Evolutionary conservation across 2,888 invertebrate species (phyloP).

Genomic region (Anarsia innoxiella): DNA sequence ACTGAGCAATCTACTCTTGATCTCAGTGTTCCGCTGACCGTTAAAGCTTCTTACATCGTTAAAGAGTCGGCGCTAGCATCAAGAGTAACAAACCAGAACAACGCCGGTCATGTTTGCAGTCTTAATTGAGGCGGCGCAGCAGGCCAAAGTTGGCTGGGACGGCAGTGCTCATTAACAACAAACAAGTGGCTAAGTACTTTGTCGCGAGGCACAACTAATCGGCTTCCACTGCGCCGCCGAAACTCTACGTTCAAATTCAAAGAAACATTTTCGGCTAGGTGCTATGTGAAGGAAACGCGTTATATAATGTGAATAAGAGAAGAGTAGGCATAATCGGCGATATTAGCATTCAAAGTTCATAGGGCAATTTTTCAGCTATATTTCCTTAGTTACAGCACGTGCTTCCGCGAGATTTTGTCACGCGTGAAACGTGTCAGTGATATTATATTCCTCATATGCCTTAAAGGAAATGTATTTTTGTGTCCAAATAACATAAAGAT

Average conservation of each 20-base stretch:
- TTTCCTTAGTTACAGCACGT: constrained; percentile 8
- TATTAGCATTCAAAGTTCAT: constrained; percentile 11
- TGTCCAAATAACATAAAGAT: too few relatives aligned
- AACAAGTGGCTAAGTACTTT: constrained; percentile 65
- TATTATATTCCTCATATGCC: too few relatives aligned
- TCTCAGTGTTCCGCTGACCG: constrained; percentile 6
- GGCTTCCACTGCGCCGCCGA: constrained; percentile 47
- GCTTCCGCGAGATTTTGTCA: constrained; percentile 6
- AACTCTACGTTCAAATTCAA: constrained; percentile 31
- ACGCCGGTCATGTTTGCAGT: constrained; percentile 59
- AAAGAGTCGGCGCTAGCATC: constrained; percentile 12
- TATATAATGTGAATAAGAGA: constrained; percentile 7
- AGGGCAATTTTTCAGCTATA: constrained; percentile 11
- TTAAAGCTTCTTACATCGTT: constrained; percentile 9
- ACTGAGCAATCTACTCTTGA: too few relatives aligned
- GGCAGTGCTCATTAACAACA: constrained; percentile 71
- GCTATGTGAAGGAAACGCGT: not conserved
- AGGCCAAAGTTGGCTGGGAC: constrained; percentile 62
- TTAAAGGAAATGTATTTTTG: too few relatives aligned
- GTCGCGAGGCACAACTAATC: constrained; percentile 57
- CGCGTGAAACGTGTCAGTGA: constrained; percentile 7
- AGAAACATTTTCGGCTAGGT: constrained; percentile 20
- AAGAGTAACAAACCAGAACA: constrained; percentile 36
- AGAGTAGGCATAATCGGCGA: constrained; percentile 2
- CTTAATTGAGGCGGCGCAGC: constrained; percentile 69